A percentile compares a stretch with the other conserved stretches of the same genome.
phyloP scores from a whole-genome alignment of 2,888 invertebrate species.

The Scaeva pyrastri region DNA sequence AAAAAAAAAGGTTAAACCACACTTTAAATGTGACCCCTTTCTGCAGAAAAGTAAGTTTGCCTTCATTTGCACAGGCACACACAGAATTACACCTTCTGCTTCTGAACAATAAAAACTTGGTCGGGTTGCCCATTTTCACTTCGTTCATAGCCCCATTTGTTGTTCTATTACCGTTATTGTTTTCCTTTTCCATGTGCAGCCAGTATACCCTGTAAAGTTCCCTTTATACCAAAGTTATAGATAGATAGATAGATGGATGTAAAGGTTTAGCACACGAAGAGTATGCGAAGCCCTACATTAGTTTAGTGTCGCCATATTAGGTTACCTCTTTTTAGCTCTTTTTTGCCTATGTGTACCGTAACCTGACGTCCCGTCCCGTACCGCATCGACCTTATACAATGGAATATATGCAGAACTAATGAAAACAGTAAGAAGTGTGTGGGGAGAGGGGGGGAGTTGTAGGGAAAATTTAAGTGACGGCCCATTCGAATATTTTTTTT shows the following conservation, averaged over 20 bases:
- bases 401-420: too few relatives aligned
- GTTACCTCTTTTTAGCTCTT: conserved; percentile 66
- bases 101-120: neutral
- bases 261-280: conserved; percentile 58
- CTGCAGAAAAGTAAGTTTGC: conserved; percentile 56
- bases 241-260: too few relatives aligned
- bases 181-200: conserved; percentile 7
- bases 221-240: too few relatives aligned
- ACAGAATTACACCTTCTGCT: conserved; percentile 21
- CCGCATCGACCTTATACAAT: too few relatives aligned
- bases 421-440: neutral
- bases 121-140: conserved; percentile 1
- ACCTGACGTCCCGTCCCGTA: too few relatives aligned
- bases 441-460: too few relatives aligned
- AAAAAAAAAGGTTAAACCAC: conserved; percentile 71
- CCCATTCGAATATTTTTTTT: conserved; percentile 67
- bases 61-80: conserved; percentile 38
- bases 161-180: conserved; percentile 35
- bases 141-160: conserved; percentile 14
- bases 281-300: conserved; percentile 75
- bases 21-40: conserved; percentile 75
- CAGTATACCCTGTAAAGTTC: neutral
- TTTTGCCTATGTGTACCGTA: conserved; percentile 45
- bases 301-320: conserved; percentile 72
- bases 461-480: conserved; percentile 47